phyloP scores from a whole-genome alignment of 2,113 vertebrate species.

The Anarrhichthys ocellatus region DNA sequence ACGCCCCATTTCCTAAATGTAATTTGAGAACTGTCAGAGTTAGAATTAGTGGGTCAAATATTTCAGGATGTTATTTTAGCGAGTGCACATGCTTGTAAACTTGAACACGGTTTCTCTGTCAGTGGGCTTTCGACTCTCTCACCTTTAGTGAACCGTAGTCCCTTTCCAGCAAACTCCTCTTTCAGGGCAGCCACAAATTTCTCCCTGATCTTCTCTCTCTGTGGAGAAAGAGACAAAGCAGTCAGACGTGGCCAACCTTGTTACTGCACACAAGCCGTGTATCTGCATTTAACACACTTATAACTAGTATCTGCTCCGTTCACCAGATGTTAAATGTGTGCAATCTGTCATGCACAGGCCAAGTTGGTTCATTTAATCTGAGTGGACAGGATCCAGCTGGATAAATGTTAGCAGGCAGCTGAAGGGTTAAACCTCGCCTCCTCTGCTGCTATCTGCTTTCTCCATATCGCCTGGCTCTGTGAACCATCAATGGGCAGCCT shows the following conservation, averaged over 20 bases:
- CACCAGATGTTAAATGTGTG: background rate
- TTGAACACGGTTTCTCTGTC: background rate
- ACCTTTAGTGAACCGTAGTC: constrained; percentile 95
- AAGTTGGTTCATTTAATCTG: background rate
- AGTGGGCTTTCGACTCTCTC: constrained; percentile 26
- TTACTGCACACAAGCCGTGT: background rate
- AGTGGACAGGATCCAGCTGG: background rate
- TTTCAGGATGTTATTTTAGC: background rate
- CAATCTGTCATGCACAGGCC: background rate
- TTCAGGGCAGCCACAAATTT: constrained; percentile 96
- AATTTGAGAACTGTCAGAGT: background rate
- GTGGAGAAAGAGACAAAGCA: constrained; percentile 26
- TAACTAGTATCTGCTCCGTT: background rate
- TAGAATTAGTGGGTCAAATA: background rate
- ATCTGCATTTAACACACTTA: background rate
- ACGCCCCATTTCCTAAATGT: background rate
- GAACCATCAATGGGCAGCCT: constrained; percentile 36
- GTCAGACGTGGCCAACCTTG: background rate
- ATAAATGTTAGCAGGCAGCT: background rate
- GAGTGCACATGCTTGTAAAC: background rate
- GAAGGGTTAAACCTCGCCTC: constrained; percentile 35
- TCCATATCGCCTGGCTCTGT: constrained; percentile 10
- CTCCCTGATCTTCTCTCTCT: constrained; percentile 96
- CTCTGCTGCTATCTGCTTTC: constrained; percentile 16
- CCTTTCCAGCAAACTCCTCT: constrained; percentile 95